These are phyloP conservation scores for Acanthisitta chloris DNA, from an alignment of 2,113 vertebrate genomes.

Conservation along the genomic window DNA sequence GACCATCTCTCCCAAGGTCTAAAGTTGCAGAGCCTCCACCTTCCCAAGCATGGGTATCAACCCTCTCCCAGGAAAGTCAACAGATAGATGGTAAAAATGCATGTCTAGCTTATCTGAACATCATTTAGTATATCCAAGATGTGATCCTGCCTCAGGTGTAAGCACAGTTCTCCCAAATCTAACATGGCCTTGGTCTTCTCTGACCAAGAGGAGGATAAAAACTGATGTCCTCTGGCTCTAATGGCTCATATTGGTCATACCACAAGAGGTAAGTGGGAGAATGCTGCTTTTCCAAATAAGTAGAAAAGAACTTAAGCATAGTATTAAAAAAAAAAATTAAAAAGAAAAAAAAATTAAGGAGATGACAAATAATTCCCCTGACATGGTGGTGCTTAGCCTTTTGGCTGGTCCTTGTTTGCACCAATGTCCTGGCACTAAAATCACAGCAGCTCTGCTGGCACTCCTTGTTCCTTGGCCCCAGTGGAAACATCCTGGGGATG, in stretches of 20 bases:
- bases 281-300: background rate
- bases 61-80: background rate
- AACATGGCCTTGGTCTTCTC: background rate
- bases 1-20: background rate
- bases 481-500: background rate
- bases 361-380: background rate
- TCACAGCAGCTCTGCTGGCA: background rate
- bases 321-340: background rate
- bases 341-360: background rate
- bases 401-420: background rate
- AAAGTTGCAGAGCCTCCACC: background rate
- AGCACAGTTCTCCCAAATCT: background rate
- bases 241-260: background rate
- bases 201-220: background rate
- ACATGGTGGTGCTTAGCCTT: fast-evolving
- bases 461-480: fast-evolving
- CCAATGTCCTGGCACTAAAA: background rate
- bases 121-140: background rate
- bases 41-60: fast-evolving
- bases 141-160: background rate
- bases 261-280: background rate
- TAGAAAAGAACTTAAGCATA: background rate
- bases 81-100: background rate
- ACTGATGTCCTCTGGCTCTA: background rate
- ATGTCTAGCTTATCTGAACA: background rate